Evolutionary conservation across 2,113 vertebrate species (phyloP), one percentile per base, ranked within the genome.

Genomic region (Thermophis baileyi): DNA sequence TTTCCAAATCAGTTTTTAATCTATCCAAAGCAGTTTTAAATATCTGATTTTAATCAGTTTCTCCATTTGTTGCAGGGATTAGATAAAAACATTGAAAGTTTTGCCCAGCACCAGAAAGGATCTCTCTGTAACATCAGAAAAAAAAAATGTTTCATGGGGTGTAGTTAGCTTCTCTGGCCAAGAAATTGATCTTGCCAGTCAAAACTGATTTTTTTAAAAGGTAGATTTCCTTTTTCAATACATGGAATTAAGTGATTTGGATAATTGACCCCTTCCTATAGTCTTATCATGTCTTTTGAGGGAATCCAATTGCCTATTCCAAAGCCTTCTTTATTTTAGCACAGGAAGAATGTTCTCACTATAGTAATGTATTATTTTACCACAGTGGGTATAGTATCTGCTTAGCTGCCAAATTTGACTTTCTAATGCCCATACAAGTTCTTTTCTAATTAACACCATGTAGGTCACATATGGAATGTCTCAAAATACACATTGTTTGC

Each of bases 401-500:
- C 47, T 47, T 74, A 55, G 20, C 88, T 92, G 44, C 92, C 47
- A 93, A 50, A 87, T 93, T 93, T 93, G 89, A 92, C 51, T 89
- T 92, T 85, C 40, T 85, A n/a, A 35, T 89, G 25, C 51, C 53
- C 0, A 3, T 44, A 30, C 74, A 87, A 51, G 87, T 2, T 91
- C 90, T 89, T 54, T 89, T 74, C 87, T 63, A 95, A 94, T 93
- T 69, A 91, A 51, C 88, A 89, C 1, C 4, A 91, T 93, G 35
- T 85, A 4, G 2, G 4, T 50, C 93, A 94, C 7, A 30, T 89
- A 93, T 60, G 63, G 0, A 92, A 50, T 93, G 88, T 10, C 92
- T 6, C 63, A 81, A 1, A 93, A 22, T 87, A 81, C 93, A 93
- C 2, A 88, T 90, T 2, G 86, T 88, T 90, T 92, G 20, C 60